Evolutionary conservation across 2,888 invertebrate genomes (phyloP).

Genomic region (Helleia helle): DNA sequence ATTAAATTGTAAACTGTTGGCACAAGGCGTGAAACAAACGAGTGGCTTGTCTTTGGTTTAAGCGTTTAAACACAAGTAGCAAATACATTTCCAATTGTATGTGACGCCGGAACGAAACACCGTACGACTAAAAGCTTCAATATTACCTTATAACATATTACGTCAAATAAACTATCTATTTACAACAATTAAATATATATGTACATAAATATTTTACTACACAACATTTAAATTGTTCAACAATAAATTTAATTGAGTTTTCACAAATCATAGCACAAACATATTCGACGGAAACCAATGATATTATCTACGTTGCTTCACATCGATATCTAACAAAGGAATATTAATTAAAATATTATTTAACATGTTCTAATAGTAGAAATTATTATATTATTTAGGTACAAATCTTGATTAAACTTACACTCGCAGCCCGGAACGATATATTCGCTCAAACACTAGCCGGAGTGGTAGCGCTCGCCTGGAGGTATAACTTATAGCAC

Average conservation of each 20-base stretch:
- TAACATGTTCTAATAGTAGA: not conserved
- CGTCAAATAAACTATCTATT: conserved; percentile 64
- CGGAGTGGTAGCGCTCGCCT: not conserved
- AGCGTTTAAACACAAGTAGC: conserved; percentile 41
- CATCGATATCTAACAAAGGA: too few species aligned
- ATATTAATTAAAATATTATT: not conserved
- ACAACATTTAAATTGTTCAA: conserved; percentile 52
- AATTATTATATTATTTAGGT: not conserved
- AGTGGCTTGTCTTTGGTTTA: conserved; percentile 60
- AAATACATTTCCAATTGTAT: conserved; percentile 17
- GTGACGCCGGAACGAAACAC: conserved; percentile 12
- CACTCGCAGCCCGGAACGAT: not conserved
- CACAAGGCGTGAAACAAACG: conserved; percentile 27
- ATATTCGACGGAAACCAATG: too few species aligned
- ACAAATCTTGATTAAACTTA: not conserved
- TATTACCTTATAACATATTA: conserved; percentile 25
- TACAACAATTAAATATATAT: conserved; percentile 67
- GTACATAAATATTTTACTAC: conserved; percentile 48
- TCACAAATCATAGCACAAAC: not conserved
- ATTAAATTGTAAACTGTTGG: conserved; percentile 6
- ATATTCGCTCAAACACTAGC: not conserved
- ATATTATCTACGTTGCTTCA: too few species aligned
- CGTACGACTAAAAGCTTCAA: conserved; percentile 22
- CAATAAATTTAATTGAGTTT: conserved; percentile 24
- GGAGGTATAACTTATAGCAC: conserved; percentile 15